These are phyloP conservation scores for Trachymyrmex septentrionalis DNA, from an alignment of 1,140 invertebrate species.

Conservation along the genomic window DNA sequence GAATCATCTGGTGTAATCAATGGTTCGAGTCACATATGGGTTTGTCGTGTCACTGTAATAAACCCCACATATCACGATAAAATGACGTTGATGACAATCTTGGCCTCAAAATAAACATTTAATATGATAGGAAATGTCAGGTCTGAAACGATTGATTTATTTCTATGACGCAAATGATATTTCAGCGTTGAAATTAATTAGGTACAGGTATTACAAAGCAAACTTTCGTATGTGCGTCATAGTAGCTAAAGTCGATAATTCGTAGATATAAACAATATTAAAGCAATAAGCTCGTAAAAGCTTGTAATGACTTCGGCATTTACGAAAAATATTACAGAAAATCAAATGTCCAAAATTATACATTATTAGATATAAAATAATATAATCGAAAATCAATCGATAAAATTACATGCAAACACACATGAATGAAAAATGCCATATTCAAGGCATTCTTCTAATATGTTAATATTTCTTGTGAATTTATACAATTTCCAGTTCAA, in stretches of 20 bases:
- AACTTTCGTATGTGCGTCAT: conserved; percentile 8
- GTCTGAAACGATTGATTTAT: conserved; percentile 40
- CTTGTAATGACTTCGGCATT: too few species aligned
- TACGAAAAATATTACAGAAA: too few species aligned
- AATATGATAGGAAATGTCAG: conserved; percentile 40
- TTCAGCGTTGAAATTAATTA: conserved; percentile 15
- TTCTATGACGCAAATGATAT: conserved; percentile 42
- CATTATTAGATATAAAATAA: background rate
- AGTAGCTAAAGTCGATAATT: conserved; percentile 15
- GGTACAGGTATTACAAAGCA: background rate
- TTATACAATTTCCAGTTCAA: too few species aligned
- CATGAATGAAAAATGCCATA: too few species aligned
- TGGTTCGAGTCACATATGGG: background rate
- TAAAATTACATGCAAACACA: too few species aligned
- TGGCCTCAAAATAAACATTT: conserved; percentile 25
- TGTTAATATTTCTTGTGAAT: too few species aligned
- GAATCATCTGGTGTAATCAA: conserved; percentile 37
- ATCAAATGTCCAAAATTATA: too few species aligned
- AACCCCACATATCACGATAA: conserved; percentile 10
- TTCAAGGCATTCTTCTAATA: too few species aligned
- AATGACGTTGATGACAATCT: conserved; percentile 39
- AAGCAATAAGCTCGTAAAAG: too few species aligned
- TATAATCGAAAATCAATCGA: background rate
- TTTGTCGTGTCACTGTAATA: background rate
- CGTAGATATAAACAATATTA: background rate